Base-by-base conservation (phyloP, 2,888 invertebrate species). In the Leptinotarsa tumamoca region DNA sequence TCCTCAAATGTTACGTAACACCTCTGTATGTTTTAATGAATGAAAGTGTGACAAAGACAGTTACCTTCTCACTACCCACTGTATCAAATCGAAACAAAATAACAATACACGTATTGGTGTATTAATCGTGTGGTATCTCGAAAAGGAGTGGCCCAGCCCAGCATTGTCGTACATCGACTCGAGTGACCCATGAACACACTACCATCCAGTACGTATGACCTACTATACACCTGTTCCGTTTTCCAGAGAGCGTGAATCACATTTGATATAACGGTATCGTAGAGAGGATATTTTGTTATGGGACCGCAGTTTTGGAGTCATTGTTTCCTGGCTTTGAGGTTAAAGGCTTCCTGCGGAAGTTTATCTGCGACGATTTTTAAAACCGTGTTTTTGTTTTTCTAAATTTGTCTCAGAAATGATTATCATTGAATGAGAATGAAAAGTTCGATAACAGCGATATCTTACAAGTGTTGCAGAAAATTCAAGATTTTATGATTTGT, bases 121-220 rank as follows among this genome's bases (percentile, higher is more conserved):
- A 52, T 68, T 27, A 27, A 54, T 51, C 51, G 68, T 51, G 71
- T 52, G 75, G 75, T 72, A 75, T 75, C 71, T 75, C 61, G 70
- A 68, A 75, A 75, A 68, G 75, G 75, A 72, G 75, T 70, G 75
- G 69, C 70, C 75, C 72, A 17, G 23, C 68, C 18, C 67, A 52
- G 68, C 71, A 63, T 75, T 68, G 75, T 75, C 75, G 75, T 76
- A 72, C 75, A 76, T 58, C 75, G 75, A 76, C 75, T 68, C 58
- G 21, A 58, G 50, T 56, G 56, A 69, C 68, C 66, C 56, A 43
- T 58, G 69, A 43, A 18, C 69, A 50, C 18, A 27, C 75, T 58
- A 23, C 58, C 58, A 58, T 58, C 58, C 58, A 68, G 75, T 61
- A 51, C 56, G 71, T 71, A 63, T 72, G 72, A 72, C 68, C 71